Evolutionary conservation across 2,797 vertebrate genomes (phyloP), one percentile per base, ranked within the genome.

Genomic region (Chaunax sp.): DNA sequence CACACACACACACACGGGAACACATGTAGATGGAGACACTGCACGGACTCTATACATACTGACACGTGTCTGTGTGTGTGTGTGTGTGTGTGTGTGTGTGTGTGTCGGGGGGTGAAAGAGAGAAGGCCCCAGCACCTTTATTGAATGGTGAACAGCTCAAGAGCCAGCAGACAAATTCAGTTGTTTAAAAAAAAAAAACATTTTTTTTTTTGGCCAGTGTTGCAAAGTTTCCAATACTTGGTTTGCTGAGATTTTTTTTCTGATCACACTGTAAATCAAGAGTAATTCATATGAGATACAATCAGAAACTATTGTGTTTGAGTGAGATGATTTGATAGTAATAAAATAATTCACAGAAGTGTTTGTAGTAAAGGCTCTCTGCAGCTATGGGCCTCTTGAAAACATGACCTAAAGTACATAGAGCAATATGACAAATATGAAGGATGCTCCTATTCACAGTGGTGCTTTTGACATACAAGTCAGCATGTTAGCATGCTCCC

Each of bases 111-210:
- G 18, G 28, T 49, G 19, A 18, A 22, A 14, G 19, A 6, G 51
- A 13, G 50, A 30, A 7, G 12, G 25, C 69, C 20, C 20, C 26
- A 74, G 57, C 40, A 50, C 43, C 37, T 59, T 54, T 52, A 77
- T 53, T 65, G 33, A 57, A 63, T 46, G 50, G 55, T 64, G 58
- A 52, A 37, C 52, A 57, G 35, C 22, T 61, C 64, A 38, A 66
- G 53, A 56, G 45, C 59, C 23, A 0, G 19, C 63, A 65, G 72
- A 60, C 60, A 81, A 38, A 75, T 68, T 58, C 49, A 64, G 37
- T 20, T 9, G 8, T 47, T 70, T 51, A 63, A 10, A 41, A 28
- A 68, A 65, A 50, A 69, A 11, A 20, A n/a, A n/a, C n/a, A n/a
- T 60, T 67, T 59, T 30, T 35, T 10, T 4, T 40, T 4, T 15